phyloP scores from a whole-genome alignment of 2,113 vertebrate genomes.

The Bubalus kerabau region DNA sequence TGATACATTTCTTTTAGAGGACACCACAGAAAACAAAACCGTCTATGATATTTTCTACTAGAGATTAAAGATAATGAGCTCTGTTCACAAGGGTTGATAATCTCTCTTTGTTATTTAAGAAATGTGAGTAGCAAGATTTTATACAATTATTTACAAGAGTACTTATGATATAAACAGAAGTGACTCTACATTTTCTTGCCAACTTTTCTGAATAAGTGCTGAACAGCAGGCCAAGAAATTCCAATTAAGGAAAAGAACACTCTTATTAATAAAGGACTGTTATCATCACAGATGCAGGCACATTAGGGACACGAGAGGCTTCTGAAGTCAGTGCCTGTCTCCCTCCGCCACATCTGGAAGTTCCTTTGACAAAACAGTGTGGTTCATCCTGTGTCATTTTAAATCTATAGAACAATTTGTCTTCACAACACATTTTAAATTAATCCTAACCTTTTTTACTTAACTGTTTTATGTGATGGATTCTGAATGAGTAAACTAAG shows the following conservation, averaged over 20 bases:
- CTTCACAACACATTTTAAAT: constrained; percentile 26
- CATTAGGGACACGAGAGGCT: not conserved
- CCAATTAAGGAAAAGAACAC: constrained; percentile 7
- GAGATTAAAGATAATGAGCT: constrained; percentile 5
- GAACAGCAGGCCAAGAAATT: constrained; percentile 1
- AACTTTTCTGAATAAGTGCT: constrained; percentile 17
- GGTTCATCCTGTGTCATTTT: not conserved
- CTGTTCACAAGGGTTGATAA: not conserved
- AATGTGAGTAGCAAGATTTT: constrained; percentile 1
- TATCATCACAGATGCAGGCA: constrained; percentile 24
- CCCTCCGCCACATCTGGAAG: not conserved
- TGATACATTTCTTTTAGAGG: not conserved
- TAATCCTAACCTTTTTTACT: not conserved
- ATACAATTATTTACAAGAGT: constrained; percentile 27
- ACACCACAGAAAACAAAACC: not conserved
- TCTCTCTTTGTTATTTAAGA: constrained; percentile 22
- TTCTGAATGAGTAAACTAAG: not conserved
- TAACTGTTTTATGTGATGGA: not conserved
- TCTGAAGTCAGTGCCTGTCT: not conserved
- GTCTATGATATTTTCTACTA: not conserved
- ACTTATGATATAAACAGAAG: constrained; percentile 45
- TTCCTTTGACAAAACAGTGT: not conserved
- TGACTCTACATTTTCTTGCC: not conserved
- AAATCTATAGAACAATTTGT: constrained; percentile 18
- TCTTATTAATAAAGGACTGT: constrained; percentile 43